These are phyloP conservation scores for Xylophagus ater DNA, from an alignment of 2,888 invertebrate species.

Conservation along the genomic window DNA sequence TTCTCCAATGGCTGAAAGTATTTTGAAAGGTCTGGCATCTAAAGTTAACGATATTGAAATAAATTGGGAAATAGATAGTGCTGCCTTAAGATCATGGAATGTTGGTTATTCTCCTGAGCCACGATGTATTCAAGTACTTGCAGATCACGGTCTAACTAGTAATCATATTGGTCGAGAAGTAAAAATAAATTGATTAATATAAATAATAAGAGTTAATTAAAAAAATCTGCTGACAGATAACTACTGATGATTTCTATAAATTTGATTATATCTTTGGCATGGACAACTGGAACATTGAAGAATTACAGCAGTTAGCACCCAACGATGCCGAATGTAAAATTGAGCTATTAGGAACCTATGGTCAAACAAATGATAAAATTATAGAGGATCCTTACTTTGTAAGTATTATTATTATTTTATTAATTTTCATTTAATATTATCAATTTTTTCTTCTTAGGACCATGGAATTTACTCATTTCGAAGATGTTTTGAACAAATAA, in stretches of 20 bases:
- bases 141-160: slow-evolving; percentile 48
- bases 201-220: neutral
- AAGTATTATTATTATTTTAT: slow-evolving; percentile 35
- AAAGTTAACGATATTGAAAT: slow-evolving; percentile 25
- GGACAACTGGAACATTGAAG: slow-evolving; percentile 73
- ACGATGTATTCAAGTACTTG: slow-evolving; percentile 47
- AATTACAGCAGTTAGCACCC: slow-evolving; percentile 50
- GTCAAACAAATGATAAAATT: slow-evolving; percentile 62
- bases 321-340: slow-evolving; percentile 54
- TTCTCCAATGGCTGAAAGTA: slow-evolving; percentile 88
- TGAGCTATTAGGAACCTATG: slow-evolving; percentile 68
- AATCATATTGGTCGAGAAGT: slow-evolving; percentile 52
- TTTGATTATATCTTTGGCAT: slow-evolving; percentile 89
- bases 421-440: slow-evolving; percentile 1
- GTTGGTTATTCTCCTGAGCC: slow-evolving; percentile 65
- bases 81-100: slow-evolving; percentile 78
- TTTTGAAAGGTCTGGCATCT: slow-evolving; percentile 48
- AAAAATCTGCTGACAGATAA: slow-evolving; percentile 47
- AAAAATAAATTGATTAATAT: slow-evolving; percentile 3
- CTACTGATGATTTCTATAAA: slow-evolving; percentile 55
- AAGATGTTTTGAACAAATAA: slow-evolving; percentile 27
- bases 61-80: slow-evolving; percentile 78
- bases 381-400: slow-evolving; percentile 88
- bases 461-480: slow-evolving; percentile 27
- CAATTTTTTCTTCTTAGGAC: slow-evolving; percentile 20